Conservation (phyloP, 1,140 invertebrate genomes). For the Copidosoma floridanum region DNA sequence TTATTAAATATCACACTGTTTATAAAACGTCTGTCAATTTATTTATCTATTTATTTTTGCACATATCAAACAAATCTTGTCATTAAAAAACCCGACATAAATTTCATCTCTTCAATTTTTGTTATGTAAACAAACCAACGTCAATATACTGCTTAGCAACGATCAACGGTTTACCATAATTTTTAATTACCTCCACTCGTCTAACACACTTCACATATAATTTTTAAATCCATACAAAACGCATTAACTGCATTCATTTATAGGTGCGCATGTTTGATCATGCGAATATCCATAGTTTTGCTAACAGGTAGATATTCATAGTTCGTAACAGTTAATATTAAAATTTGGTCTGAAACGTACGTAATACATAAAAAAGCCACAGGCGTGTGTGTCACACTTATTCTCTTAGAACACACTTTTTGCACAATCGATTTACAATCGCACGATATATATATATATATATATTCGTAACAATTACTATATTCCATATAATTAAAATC, state of each 20-base stretch:
- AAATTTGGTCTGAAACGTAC: conserved; percentile 25
- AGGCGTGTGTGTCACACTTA: conserved; percentile 21
- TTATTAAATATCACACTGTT: conserved; percentile 41
- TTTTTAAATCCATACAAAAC: conserved; percentile 17
- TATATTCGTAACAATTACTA: no score
- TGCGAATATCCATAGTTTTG: no score
- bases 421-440: conserved; percentile 6
- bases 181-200: background rate
- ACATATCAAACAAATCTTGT: background rate
- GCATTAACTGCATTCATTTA: no score
- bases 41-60: background rate
- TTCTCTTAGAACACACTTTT: conserved; percentile 21
- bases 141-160: background rate
- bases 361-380: conserved; percentile 25
- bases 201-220: background rate
- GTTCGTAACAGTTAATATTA: no score
- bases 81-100: no score
- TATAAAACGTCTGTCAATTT: conserved; percentile 36
- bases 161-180: background rate
- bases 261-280: no score
- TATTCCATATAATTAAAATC: no score
- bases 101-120: background rate
- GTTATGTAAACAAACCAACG: conserved; percentile 3
- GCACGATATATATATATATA: no score
- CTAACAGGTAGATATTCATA: no score